Evolutionary conservation across 1,140 invertebrate genomes (phyloP), one percentile per base, ranked within the genome.

Genomic region (Dinothrombium tinctorium): DNA sequence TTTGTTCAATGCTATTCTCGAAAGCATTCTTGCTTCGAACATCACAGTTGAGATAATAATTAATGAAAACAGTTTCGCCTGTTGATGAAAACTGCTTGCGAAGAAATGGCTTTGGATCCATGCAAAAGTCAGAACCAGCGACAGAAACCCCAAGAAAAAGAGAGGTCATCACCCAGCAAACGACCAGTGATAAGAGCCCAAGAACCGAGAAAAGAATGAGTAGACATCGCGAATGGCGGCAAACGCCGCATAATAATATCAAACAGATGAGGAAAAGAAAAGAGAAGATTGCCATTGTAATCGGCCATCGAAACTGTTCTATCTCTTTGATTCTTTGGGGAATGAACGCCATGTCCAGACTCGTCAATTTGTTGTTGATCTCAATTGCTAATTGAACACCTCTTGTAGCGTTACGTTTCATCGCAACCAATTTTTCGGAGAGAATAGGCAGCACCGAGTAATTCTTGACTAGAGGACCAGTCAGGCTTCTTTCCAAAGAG

Each of bases 121-220:
- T 67, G 51, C 78, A 76, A 20, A 77, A 66, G 51, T 75, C 72
- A 14, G 76, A 76, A 0, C 80, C 60, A 38, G 75, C 77, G 50
- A 83, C 77, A 35, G 74, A 72, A 11, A 70, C 67, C 20, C 76
- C 73, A 37, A 83, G 60, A 59, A 84, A 79, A 20, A 83, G 53
- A 33, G 79, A 81, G 17, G 76, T 73, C 62, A 79, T 72, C 39
- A 82, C 62, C 75, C 79, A 87, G 46, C 79, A 83, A 44, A 79
- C 71, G 47, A 86, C 83, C n/a, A 87, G 72, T 31, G 79, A 79
- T 44, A 83, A 69, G 38, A 89, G 60, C 22, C 80, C 82, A 51
- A 82, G 77, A 24, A 84, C 80, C 51, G 73, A 72, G 48, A 76
- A 75, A 64, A 76, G 73, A 51, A 83, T 81, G 35, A 82, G 64